Percentiles rank a stretch among this genome's conserved stretches.
These are phyloP conservation scores for Agelas oroides DNA, from an alignment of 37 sponge, comb jelly and placozoan genomes.

Conservation along the genomic window DNA sequence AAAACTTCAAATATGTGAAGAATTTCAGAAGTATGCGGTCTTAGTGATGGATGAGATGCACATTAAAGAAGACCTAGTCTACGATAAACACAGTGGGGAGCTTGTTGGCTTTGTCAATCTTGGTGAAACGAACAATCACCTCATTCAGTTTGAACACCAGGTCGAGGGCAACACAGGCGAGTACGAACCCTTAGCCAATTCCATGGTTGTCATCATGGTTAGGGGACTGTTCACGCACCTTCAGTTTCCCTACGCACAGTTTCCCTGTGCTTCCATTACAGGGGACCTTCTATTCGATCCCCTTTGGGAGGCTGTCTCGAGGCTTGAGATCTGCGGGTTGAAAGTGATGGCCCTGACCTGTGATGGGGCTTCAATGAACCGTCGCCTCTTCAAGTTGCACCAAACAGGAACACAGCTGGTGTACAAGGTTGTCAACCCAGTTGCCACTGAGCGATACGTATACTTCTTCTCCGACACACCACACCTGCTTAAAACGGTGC, in stretches of 20 bases:
- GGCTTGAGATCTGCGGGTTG: conserved; percentile 10
- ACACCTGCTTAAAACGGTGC: conserved; percentile 57
- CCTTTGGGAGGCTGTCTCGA: conserved; percentile 43
- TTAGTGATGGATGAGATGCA: conserved; percentile 59
- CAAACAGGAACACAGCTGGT: not conserved
- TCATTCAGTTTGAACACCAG: not conserved
- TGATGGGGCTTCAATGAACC: conserved; percentile 45
- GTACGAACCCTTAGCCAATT: conserved; percentile 21
- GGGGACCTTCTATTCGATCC: conserved; percentile 41
- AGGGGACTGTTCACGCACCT: conserved; percentile 36
- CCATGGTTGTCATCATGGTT: conserved; percentile 54
- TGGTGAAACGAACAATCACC: conserved; percentile 1
- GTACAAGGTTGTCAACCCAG: conserved; percentile 39
- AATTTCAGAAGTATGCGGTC: conserved; percentile 35
- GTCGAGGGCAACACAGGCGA: not conserved
- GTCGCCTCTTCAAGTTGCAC: conserved; percentile 27
- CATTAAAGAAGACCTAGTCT: conserved; percentile 27
- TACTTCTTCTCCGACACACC: conserved; percentile 62
- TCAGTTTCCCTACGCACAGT: conserved; percentile 55
- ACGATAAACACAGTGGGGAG: not conserved
- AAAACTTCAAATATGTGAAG: conserved; percentile 12
- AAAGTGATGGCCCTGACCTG: conserved; percentile 28
- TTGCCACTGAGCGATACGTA: conserved; percentile 23
- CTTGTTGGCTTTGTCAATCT: not conserved
- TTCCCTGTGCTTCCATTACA: conserved; percentile 24